Evolutionary conservation across 2,888 invertebrate genomes (phyloP).

Genomic region (Poecilus cupreus): DNA sequence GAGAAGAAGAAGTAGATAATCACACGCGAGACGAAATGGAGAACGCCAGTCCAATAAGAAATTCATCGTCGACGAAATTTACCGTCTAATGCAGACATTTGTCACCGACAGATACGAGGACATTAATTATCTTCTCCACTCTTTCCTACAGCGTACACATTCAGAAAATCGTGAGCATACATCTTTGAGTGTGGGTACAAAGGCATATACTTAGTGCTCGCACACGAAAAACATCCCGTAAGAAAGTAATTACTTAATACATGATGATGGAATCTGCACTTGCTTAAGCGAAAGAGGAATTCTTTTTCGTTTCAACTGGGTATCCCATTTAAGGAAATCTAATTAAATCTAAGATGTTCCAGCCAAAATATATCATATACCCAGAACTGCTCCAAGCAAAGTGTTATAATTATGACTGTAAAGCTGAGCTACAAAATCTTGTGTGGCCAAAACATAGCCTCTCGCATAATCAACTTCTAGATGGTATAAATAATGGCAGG

Average conservation of each 20-base stretch:
- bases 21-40: constrained; percentile 48
- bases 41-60: constrained; percentile 48
- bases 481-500: no score
- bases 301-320: not conserved
- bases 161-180: not conserved
- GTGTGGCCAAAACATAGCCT: no score
- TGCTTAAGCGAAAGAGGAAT: not conserved
- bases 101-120: constrained; percentile 51
- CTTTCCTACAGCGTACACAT: not conserved
- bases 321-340: not conserved
- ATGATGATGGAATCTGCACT: not conserved
- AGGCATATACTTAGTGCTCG: not conserved
- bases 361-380: no score
- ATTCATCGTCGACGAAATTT: constrained; percentile 55
- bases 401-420: no score
- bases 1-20: constrained; percentile 45
- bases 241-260: constrained; percentile 18
- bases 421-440: no score
- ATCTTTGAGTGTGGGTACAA: not conserved
- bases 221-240: not conserved
- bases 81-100: constrained; percentile 58
- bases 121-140: constrained; percentile 50
- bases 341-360: not conserved
- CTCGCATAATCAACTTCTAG: no score
- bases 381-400: no score